These are phyloP conservation scores for Cervus canadensis DNA, from an alignment of 2,113 vertebrate species.

Conservation along the genomic window DNA sequence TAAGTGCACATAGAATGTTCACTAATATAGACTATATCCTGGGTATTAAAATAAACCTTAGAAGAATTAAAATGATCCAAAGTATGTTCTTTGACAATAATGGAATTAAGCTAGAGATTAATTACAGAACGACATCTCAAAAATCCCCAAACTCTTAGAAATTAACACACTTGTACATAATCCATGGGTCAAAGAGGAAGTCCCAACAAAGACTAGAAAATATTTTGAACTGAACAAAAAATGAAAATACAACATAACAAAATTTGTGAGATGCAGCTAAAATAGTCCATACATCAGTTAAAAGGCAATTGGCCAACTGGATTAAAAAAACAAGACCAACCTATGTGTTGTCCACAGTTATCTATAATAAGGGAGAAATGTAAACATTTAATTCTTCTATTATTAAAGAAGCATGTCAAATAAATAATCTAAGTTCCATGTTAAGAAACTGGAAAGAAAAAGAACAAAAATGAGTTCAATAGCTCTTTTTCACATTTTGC, in stretches of 20 bases:
- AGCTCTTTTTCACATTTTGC: not conserved
- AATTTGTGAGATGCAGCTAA: not conserved
- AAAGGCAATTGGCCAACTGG: not conserved
- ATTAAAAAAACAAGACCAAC: not conserved
- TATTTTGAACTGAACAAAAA: not conserved
- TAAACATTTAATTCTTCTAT: not conserved
- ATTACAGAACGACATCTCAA: not conserved
- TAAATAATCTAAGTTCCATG: not conserved
- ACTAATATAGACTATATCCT: not conserved
- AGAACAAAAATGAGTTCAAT: not conserved
- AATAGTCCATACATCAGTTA: not conserved
- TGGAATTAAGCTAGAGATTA: not conserved
- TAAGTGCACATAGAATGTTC: not conserved
- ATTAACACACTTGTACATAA: not conserved
- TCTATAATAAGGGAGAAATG: not conserved
- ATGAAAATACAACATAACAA: not conserved
- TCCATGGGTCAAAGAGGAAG: not conserved
- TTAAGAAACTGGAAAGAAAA: not conserved
- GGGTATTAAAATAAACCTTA: not conserved
- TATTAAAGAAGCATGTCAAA: conserved; percentile 1
- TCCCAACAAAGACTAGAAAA: not conserved
- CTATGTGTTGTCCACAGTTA: not conserved
- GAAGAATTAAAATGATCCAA: not conserved
- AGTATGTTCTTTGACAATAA: not conserved
- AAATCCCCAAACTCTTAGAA: not conserved